Evolutionary conservation across 1,140 invertebrate species (phyloP).

Genomic region (Arion vulgaris): DNA sequence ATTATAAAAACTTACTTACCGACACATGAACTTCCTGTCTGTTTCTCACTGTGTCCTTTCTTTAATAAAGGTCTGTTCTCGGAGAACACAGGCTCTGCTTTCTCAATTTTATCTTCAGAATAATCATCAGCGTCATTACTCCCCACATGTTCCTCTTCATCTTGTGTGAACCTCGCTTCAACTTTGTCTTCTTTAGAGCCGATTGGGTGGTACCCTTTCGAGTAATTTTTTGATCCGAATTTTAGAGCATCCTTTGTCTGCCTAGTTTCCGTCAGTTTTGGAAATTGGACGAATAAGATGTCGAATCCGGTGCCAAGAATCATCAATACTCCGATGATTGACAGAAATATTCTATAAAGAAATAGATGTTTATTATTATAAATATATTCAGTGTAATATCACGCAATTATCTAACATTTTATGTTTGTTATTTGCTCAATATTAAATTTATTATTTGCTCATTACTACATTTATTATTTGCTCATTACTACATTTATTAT

Average conservation of each 20-base stretch:
- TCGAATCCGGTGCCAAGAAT: constrained; percentile 35
- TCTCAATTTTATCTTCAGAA: not conserved
- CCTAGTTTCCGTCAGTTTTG: constrained; percentile 17
- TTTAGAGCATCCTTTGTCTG: not conserved
- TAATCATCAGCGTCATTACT: not conserved
- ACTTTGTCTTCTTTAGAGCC: not conserved
- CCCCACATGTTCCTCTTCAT: not conserved
- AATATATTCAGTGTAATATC: too few relatives aligned
- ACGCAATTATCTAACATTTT: too few relatives aligned
- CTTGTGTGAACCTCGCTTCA: not conserved
- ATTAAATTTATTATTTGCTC: too few relatives aligned
- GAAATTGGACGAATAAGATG: constrained; percentile 37
- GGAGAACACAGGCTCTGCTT: not conserved
- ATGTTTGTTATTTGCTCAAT: too few relatives aligned
- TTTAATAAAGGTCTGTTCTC: not conserved
- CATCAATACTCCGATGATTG: constrained; percentile 27
- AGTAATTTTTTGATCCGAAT: not conserved
- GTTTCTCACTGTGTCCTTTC: not conserved
- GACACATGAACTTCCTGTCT: not conserved
- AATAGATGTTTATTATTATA: not conserved
- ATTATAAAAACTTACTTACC: not conserved
- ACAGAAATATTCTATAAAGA: not conserved
- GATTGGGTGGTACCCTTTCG: not conserved
- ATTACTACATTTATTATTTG: too few relatives aligned
- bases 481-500: too few relatives aligned